Conservation (phyloP, 2,113 vertebrate genomes). For the Chrysemys picta region DNA sequence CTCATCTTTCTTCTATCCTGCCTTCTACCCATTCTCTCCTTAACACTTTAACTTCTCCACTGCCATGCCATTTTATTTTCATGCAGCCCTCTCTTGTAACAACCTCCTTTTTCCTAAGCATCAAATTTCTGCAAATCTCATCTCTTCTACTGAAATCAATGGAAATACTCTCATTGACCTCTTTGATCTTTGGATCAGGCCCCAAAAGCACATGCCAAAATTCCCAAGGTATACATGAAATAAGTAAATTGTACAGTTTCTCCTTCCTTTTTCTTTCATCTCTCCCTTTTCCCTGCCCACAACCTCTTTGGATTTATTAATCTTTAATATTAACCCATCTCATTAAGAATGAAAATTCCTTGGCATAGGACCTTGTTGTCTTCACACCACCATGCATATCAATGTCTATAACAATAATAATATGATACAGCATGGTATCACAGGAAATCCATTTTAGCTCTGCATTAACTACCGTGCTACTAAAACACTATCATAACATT, state of each 20-base stretch:
- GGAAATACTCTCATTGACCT: not conserved
- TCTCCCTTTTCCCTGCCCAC: not conserved
- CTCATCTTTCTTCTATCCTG: not conserved
- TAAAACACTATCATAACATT: not conserved
- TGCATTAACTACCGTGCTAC: not conserved
- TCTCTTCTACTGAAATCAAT: not conserved
- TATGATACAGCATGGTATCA: not conserved
- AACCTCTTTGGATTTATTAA: not conserved
- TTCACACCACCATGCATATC: not conserved
- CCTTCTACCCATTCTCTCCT: not conserved
- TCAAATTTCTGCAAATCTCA: not conserved
- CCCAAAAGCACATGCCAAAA: not conserved
- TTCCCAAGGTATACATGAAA: not conserved
- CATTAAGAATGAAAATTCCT: not conserved
- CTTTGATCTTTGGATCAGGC: rapidly evolving
- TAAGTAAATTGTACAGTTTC: not conserved
- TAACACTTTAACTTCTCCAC: constrained; percentile 11
- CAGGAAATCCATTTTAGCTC: not conserved
- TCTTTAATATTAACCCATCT: not conserved
- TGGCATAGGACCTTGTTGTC: not conserved
- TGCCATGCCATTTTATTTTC: not conserved
- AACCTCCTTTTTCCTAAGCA: not conserved
- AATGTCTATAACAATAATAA: not conserved
- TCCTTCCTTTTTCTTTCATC: not conserved
- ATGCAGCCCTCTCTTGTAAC: not conserved